These are phyloP conservation scores for Grallaria varia DNA, from an alignment of 2,113 vertebrate species.

Conservation along the genomic window DNA sequence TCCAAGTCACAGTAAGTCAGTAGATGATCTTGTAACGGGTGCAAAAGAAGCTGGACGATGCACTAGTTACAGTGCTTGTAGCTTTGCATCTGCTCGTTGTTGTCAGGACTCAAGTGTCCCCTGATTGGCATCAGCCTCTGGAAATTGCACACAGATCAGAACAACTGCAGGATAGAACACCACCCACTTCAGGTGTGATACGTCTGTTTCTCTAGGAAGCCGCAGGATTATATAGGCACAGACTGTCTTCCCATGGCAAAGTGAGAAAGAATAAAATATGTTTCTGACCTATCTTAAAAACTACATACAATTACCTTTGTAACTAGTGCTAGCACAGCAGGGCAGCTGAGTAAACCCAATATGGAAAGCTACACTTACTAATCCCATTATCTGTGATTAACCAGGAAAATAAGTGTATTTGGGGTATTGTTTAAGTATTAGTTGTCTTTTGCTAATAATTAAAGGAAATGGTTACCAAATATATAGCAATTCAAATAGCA, in stretches of 20 bases:
- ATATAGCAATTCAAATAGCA: background rate
- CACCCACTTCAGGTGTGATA: too few species aligned
- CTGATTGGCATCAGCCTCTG: background rate
- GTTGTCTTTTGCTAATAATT: background rate
- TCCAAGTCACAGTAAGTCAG: background rate
- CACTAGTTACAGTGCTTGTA: background rate
- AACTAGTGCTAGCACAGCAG: background rate
- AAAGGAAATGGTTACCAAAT: background rate
- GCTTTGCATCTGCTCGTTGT: background rate
- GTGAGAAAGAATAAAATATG: background rate
- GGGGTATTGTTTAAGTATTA: background rate
- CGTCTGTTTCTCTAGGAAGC: background rate
- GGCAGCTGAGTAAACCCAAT: background rate
- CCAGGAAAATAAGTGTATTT: background rate
- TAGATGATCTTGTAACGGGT: fast-evolving
- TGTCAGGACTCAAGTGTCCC: background rate
- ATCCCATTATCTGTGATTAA: background rate
- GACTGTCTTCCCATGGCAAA: background rate
- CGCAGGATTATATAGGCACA: background rate
- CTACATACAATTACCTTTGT: background rate
- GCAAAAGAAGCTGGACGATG: background rate
- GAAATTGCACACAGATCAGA: background rate
- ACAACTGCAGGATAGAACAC: background rate
- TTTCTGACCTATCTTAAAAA: background rate
- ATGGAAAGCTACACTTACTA: background rate